Base-by-base conservation (phyloP, 2,113 vertebrate genomes). In the Mus pahari region DNA sequence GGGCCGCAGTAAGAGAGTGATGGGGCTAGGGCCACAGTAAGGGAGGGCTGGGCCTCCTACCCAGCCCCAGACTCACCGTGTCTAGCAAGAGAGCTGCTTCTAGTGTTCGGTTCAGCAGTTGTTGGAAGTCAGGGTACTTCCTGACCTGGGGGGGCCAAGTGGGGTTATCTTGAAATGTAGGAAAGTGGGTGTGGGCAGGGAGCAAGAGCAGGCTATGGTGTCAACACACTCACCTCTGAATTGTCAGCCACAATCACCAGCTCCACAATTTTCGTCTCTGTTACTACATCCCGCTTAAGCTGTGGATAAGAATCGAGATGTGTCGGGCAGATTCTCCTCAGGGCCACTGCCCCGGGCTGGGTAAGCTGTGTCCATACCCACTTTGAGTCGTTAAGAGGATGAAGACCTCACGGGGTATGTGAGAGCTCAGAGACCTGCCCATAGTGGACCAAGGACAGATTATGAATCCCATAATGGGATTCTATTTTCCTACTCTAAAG, bases 171-270 rank as follows among this genome's bases (percentile, higher is more conserved):
- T 73, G 91, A 90, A 11, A 66, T 50, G 42, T 0, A 19, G 42
- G 58, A 33, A 22, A 36, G 17, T 7, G 1, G 17, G 4, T 33
- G 1, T 7, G 4, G 93, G 58, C 39, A 1, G 14, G 20, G 6
- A 13, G 14, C 3, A 1, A 39, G 39, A 24, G 12, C 22, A 0
- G 0, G 8, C 12, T 9, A 10, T 39, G 7, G 66, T 20, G 7
- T 33, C 50, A 0, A 33, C 7, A 22, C 13, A 78, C 98, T 98
- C 92, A 99, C 99, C 98, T 99, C 99, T 0, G 99, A 92, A 10
- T 99, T 98, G 82, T 99, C 99, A 0, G 98, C 99, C 93, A 99
- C 99, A 93, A 99, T 98, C 97, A 99, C 99, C 98, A 99, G 98
- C 94, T 99, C 99, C 62, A 99, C 98, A 11, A 99, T 99, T 33